These are phyloP conservation scores for Idaea dimidiata DNA, from an alignment of 2,888 invertebrate genomes.

Conservation along the genomic window DNA sequence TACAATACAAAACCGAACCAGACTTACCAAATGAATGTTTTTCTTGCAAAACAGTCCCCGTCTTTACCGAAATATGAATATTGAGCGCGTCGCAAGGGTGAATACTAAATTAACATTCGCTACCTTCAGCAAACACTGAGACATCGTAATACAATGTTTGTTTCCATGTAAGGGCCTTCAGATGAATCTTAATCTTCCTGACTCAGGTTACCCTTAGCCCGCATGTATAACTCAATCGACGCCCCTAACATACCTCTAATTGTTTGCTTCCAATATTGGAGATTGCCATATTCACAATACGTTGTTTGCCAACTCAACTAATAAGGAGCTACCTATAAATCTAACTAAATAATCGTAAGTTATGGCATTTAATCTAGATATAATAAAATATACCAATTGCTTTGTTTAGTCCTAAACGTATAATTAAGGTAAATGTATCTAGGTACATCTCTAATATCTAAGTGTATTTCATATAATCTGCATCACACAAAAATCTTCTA, in stretches of 20 bases:
- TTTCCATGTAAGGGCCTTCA: slow-evolving; percentile 73
- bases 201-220: slow-evolving; percentile 77
- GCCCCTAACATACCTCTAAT: slow-evolving; percentile 75
- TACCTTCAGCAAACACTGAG: slow-evolving; percentile 78
- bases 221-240: slow-evolving; percentile 80
- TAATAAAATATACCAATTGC: neutral
- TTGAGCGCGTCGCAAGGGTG: slow-evolving; percentile 64
- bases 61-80: slow-evolving; percentile 71
- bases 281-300: slow-evolving; percentile 60
- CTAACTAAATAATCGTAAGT: neutral
- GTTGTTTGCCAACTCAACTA: slow-evolving; percentile 4
- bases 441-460: too few species aligned
- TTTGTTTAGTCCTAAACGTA: neutral
- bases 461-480: neutral
- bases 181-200: slow-evolving; percentile 78
- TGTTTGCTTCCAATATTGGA: slow-evolving; percentile 79
- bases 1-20: slow-evolving; percentile 5
- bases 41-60: slow-evolving; percentile 35
- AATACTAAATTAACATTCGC: slow-evolving; percentile 79
- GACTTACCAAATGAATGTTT: slow-evolving; percentile 50
- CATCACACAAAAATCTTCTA: neutral
- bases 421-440: neutral
- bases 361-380: neutral
- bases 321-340: neutral
- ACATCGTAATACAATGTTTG: slow-evolving; percentile 79